These are phyloP conservation scores for Cuniculus paca DNA, from an alignment of 2,797 vertebrate genomes.

Conservation along the genomic window DNA sequence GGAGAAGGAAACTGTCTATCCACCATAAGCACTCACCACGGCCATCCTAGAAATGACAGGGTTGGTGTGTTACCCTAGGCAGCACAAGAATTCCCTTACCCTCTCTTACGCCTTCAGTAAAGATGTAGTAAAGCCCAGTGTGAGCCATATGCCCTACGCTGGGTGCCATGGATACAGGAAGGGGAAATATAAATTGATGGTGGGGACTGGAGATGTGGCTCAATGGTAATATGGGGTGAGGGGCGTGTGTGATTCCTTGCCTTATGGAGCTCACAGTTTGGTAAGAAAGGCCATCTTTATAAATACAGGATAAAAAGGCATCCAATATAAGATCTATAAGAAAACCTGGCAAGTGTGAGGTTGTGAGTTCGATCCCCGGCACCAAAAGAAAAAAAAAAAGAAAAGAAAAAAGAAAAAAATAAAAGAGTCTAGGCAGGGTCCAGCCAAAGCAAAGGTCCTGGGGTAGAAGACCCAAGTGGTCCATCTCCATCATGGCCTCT, in stretches of 20 bases:
- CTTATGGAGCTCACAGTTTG: background rate
- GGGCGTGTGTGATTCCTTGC: background rate
- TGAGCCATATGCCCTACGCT: background rate
- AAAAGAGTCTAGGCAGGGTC: background rate
- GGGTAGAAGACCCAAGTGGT: accelerated
- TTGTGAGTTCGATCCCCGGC: no score
- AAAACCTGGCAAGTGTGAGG: no score
- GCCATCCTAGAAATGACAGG: background rate
- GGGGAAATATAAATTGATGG: background rate
- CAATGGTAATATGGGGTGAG: no score
- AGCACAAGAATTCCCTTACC: background rate
- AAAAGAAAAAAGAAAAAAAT: no score
- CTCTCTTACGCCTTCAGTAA: background rate
- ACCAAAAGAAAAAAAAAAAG: no score
- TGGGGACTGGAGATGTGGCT: background rate
- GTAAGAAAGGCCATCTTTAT: background rate
- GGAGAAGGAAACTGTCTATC: background rate
- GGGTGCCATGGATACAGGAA: background rate
- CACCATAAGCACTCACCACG: background rate
- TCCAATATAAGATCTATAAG: background rate
- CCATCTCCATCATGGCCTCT: background rate
- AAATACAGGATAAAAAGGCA: background rate
- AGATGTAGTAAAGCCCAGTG: background rate
- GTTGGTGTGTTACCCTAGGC: background rate
- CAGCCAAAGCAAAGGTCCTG: background rate